A percentile compares a stretch with the other conserved stretches of the same genome.
These are phyloP conservation scores for Brachionus angularis DNA, from an alignment of 1,140 invertebrate genomes.

Conservation along the genomic window DNA sequence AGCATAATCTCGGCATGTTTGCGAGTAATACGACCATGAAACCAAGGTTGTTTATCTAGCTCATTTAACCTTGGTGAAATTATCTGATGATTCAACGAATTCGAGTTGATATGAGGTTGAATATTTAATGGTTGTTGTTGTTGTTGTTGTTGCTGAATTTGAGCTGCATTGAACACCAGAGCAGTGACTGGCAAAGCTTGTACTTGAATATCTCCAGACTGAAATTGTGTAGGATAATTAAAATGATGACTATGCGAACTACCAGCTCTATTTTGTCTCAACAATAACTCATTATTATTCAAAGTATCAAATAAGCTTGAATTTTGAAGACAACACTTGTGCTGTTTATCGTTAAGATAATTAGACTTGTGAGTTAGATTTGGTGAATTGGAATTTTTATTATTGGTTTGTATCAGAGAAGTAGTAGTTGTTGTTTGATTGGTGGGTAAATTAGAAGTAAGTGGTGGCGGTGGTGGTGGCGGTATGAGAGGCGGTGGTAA, in stretches of 20 bases:
- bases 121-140: too few species aligned
- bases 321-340: background rate
- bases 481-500: slow-evolving; percentile 6
- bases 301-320: slow-evolving; percentile 15
- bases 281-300: slow-evolving; percentile 14
- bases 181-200: background rate
- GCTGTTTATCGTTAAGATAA: slow-evolving; percentile 23
- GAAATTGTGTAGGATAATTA: too few species aligned
- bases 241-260: too few species aligned
- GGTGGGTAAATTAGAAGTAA: background rate
- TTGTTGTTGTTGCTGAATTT: too few species aligned
- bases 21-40: slow-evolving; percentile 30
- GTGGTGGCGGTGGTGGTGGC: slow-evolving; percentile 19
- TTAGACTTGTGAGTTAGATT: background rate
- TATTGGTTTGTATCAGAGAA: background rate
- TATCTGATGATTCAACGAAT: background rate
- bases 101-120: too few species aligned
- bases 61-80: slow-evolving; percentile 3
- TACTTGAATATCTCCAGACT: background rate
- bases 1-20: slow-evolving; percentile 35
- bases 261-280: too few species aligned
- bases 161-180: too few species aligned
- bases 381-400: too few species aligned
- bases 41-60: slow-evolving; percentile 32
- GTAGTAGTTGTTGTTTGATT: background rate